phyloP scores from a whole-genome alignment of 1,140 invertebrate species.

The Zaprionus inermis region DNA sequence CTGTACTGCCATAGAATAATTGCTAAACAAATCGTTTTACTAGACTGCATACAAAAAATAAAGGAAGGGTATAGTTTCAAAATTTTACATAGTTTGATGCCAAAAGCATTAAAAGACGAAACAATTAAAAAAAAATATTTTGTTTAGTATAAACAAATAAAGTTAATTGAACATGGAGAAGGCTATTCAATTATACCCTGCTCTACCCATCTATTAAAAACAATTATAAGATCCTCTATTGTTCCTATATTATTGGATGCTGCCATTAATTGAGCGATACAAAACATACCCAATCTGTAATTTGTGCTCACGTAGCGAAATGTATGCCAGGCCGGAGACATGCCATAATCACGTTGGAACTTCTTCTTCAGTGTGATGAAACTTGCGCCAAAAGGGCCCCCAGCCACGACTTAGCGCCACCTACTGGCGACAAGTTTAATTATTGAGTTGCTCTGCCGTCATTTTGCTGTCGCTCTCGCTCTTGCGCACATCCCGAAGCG shows the following conservation, averaged over 20 bases:
- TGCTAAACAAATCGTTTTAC: too few relatives aligned
- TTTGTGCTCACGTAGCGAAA: constrained; percentile 1
- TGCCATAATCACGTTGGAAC: constrained; percentile 22
- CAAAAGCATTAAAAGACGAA: too few relatives aligned
- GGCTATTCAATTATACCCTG: too few relatives aligned
- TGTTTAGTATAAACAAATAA: too few relatives aligned
- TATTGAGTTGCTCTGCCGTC: constrained; percentile 49
- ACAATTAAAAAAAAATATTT: too few relatives aligned
- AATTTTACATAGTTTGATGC: too few relatives aligned
- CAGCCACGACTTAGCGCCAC: constrained; percentile 21
- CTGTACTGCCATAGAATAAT: not conserved
- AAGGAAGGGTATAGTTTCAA: too few relatives aligned
- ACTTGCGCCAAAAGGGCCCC: constrained; percentile 21
- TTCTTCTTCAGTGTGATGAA: constrained; percentile 20
- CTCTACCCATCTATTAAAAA: not conserved
- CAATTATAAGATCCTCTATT: too few relatives aligned
- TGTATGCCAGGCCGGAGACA: not conserved
- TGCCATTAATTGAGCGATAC: not conserved
- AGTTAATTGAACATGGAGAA: too few relatives aligned
- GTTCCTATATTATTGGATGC: not conserved
- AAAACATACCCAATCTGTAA: not conserved
- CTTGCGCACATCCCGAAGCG: not conserved
- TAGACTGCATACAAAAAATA: too few relatives aligned
- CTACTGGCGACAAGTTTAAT: constrained; percentile 67
- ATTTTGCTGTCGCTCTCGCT: constrained; percentile 24